phyloP scores from a whole-genome alignment of 1,140 invertebrate genomes.

The Armadillidium nasatum region DNA sequence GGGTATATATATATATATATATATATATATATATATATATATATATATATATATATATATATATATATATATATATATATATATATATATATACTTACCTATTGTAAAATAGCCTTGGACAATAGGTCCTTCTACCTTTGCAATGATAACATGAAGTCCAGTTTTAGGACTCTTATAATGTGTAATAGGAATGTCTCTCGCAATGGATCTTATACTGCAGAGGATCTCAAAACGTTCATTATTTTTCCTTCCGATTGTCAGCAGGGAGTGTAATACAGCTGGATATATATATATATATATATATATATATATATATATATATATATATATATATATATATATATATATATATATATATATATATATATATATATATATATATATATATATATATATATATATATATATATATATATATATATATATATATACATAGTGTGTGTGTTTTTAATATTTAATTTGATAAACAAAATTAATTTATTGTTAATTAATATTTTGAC shows the following conservation, averaged over 20 bases:
- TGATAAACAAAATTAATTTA: no score
- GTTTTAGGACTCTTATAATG: not conserved
- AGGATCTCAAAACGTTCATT: no score
- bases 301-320: constrained; percentile 15
- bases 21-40: no score
- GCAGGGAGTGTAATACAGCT: no score
- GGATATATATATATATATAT: not conserved
- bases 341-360: constrained; percentile 13
- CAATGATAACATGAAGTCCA: constrained; percentile 1
- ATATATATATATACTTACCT: not conserved
- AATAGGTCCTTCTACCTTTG: not conserved
- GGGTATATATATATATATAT: no score
- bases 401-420: not conserved
- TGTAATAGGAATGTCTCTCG: not conserved
- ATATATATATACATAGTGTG: not conserved
- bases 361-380: not conserved
- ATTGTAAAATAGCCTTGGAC: not conserved
- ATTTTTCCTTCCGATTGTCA: no score
- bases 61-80: no score
- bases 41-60: no score
- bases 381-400: not conserved
- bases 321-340: constrained; percentile 11
- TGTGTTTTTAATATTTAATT: no score
- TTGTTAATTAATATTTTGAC: no score
- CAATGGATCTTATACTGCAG: not conserved